A percentile compares a stretch with the other conserved stretches of the same genome.
Evolutionary conservation across 2,113 vertebrate species (phyloP).

Genomic region (Typhlomys cinereus): DNA sequence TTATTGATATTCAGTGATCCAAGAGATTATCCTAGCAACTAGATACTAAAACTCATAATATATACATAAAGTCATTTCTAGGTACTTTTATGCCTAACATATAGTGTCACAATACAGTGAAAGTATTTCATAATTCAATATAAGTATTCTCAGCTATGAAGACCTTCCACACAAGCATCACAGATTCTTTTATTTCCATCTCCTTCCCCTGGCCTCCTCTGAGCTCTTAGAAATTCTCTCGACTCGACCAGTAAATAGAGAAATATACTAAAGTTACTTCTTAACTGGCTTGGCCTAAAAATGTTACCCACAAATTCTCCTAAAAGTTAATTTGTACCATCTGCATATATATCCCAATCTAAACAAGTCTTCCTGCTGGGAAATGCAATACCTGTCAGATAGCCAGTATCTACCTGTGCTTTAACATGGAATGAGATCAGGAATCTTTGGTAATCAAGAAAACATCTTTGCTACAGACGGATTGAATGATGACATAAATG

Average conservation of each 20-base stretch:
- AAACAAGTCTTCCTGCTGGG: not conserved
- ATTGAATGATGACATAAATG: not conserved
- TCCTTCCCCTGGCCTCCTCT: not conserved
- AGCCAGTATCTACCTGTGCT: not conserved
- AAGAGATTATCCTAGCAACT: not conserved
- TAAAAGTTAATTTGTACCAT: not conserved
- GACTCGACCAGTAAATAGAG: not conserved
- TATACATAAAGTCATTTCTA: not conserved
- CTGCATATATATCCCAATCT: not conserved
- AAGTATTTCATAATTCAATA: not conserved
- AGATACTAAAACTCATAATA: not conserved
- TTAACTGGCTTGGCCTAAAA: conserved; percentile 7
- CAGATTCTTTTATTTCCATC: not conserved
- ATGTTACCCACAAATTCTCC: not conserved
- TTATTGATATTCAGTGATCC: not conserved
- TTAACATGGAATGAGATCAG: not conserved
- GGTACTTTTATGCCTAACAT: not conserved
- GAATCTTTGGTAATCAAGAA: not conserved
- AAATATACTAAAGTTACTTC: not conserved
- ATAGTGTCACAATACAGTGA: not conserved
- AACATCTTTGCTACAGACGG: not conserved
- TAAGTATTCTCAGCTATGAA: not conserved
- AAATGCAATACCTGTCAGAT: not conserved
- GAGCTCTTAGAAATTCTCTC: not conserved
- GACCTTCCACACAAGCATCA: not conserved